phyloP scores from a whole-genome alignment of 2,797 vertebrate species.

The Mionectes olivaceus region DNA sequence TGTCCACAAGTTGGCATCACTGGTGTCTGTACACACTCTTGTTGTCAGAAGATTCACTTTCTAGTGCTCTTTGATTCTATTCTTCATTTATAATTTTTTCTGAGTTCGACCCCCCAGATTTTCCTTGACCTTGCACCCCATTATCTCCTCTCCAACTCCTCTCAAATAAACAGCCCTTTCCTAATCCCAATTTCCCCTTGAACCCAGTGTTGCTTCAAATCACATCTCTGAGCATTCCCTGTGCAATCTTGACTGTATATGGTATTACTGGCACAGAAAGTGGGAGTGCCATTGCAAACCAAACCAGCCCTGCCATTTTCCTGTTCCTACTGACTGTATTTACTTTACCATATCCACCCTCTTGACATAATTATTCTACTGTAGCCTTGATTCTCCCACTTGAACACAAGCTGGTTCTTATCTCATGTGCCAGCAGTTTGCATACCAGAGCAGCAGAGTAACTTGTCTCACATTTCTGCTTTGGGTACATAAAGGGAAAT shows the following conservation, averaged over 20 bases:
- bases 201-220: neutral
- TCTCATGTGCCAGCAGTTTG: neutral
- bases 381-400: neutral
- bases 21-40: neutral
- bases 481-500: fast-evolving
- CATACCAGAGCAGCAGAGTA: neutral
- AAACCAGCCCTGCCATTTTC: neutral
- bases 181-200: neutral
- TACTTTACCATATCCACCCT: neutral
- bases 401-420: neutral
- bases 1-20: neutral
- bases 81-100: neutral
- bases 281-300: neutral
- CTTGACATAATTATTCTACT: neutral
- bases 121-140: neutral
- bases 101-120: neutral
- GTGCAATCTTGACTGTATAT: neutral
- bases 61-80: neutral
- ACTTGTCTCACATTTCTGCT: neutral
- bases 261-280: fast-evolving
- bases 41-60: neutral
- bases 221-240: neutral
- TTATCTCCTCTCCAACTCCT: neutral
- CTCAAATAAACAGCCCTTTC: neutral
- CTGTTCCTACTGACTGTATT: neutral